Evolutionary conservation across 2,797 vertebrate genomes (phyloP), one percentile per base, ranked within the genome.

Genomic region (Microchirus variegatus): DNA sequence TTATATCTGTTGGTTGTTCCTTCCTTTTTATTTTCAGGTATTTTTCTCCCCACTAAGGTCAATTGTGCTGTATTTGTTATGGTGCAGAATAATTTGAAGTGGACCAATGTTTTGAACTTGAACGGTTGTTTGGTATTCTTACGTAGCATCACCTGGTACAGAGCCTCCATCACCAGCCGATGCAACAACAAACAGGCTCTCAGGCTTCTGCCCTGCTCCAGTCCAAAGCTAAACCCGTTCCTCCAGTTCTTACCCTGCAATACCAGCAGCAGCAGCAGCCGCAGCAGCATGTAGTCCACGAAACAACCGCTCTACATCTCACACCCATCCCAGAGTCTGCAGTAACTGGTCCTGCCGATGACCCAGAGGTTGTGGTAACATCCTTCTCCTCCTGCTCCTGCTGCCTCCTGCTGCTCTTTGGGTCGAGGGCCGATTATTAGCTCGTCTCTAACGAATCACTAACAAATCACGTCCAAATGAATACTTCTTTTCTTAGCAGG

Each of bases 131-230:
- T 87, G 73, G 10, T 80, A 52, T 90, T 80, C 53, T 71, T 78
- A 55, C 83, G 1, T 94, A 94, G 77, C 94, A 93, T 82, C 94
- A 91, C 48, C 88, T 93, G 73, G 86, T 90, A 74, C 93, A 94
- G 89, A 95, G 86, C 76, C 88, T 93, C 65, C 94, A 94, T 77
- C 82, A 87, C 38, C 82, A 89, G 41, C 52, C 41, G 12, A 17
- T 41, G 12, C 82, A 63, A 67, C 88, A 72, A 9, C 78, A 47
- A 83, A 44, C 82, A 56, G 84, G 91, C 52, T 86, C 88, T 79
- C 79, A 83, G 54, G 53, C 65, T 9, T 69, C 81, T 55, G 3
- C 82, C 15, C 69, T 89, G 13, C 73, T 80, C 53, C 94, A 91
- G 61, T 72, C 72, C 61, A 85, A 87, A 85, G 60, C 69, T 73